Evolutionary conservation across 2,888 invertebrate species (phyloP).

Genomic region (Lasius fuliginosus): DNA sequence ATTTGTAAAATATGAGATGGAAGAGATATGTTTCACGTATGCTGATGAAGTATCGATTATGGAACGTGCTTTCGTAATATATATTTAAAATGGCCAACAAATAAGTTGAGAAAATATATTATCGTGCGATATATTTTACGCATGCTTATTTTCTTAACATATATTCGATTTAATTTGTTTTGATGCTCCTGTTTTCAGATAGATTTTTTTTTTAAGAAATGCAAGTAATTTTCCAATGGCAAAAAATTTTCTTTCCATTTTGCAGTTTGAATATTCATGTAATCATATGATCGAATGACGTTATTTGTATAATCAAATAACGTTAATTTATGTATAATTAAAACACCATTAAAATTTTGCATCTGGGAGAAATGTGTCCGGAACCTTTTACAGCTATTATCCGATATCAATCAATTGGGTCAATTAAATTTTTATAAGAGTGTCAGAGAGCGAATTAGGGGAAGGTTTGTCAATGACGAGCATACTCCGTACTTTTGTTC

Average conservation of each 20-base stretch:
- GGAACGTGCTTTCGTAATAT: background rate
- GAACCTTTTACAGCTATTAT: background rate
- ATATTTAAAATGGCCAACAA: slow-evolving; percentile 5
- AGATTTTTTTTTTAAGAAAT: background rate
- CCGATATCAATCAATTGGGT: slow-evolving; percentile 40
- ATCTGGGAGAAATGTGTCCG: background rate
- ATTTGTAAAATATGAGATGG: background rate
- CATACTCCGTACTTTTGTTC: slow-evolving; percentile 33
- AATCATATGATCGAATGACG: slow-evolving; percentile 9
- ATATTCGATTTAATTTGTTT: background rate
- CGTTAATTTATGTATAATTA: slow-evolving; percentile 44
- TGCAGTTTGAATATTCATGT: slow-evolving; percentile 36
- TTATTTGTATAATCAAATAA: slow-evolving; percentile 32
- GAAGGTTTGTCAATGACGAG: slow-evolving; percentile 32
- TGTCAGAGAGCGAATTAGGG: background rate
- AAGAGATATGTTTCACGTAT: background rate
- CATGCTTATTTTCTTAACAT: background rate
- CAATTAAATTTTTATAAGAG: slow-evolving; percentile 49
- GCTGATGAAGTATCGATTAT: slow-evolving; percentile 19
- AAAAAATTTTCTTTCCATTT: slow-evolving; percentile 2
- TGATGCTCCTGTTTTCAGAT: background rate
- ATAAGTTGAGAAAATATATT: slow-evolving; percentile 11
- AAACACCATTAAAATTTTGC: slow-evolving; percentile 21
- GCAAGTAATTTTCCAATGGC: background rate
- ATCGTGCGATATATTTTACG: background rate